Conservation (phyloP, 2,113 vertebrate genomes). For the Reinhardtius hippoglossoides region DNA sequence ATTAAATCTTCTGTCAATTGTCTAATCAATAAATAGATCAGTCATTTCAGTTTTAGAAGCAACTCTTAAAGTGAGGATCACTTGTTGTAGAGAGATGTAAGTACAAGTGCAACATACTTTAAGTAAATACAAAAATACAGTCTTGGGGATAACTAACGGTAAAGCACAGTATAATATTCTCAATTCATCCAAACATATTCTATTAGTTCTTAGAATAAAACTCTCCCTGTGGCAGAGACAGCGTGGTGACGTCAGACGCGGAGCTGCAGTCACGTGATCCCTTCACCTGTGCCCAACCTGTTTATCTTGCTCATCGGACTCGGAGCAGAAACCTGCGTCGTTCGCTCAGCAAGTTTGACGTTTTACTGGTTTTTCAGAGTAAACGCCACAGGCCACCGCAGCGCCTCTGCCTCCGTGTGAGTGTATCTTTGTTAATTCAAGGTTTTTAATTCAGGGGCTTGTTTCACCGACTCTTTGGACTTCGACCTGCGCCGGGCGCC, state of each 20-base stretch:
- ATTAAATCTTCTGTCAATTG: too few relatives aligned
- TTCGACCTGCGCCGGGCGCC: slow-evolving; percentile 56
- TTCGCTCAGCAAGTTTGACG: not conserved
- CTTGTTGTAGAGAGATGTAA: too few relatives aligned
- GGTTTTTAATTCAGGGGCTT: not conserved
- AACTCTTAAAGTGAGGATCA: too few relatives aligned
- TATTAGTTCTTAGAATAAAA: not conserved
- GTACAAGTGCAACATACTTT: too few relatives aligned
- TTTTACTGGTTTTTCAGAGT: not conserved
- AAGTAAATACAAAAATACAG: too few relatives aligned
- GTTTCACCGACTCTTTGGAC: slow-evolving; percentile 37
- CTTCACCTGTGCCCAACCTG: slow-evolving; percentile 75
- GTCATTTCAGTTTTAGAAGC: too few relatives aligned
- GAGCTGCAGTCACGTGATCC: slow-evolving; percentile 61
- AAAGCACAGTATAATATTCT: too few relatives aligned
- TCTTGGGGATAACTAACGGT: too few relatives aligned
- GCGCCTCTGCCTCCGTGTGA: too few relatives aligned
- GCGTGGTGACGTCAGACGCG: slow-evolving; percentile 55
- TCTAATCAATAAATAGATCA: too few relatives aligned
- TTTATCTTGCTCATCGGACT: slow-evolving; percentile 32
- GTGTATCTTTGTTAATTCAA: not conserved
- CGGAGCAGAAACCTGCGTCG: not conserved
- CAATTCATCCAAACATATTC: not conserved
- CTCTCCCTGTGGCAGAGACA: not conserved
- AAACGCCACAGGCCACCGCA: not conserved